Evolutionary conservation across 2,797 vertebrate species (phyloP).

Genomic region (Protonibea diacanthus): DNA sequence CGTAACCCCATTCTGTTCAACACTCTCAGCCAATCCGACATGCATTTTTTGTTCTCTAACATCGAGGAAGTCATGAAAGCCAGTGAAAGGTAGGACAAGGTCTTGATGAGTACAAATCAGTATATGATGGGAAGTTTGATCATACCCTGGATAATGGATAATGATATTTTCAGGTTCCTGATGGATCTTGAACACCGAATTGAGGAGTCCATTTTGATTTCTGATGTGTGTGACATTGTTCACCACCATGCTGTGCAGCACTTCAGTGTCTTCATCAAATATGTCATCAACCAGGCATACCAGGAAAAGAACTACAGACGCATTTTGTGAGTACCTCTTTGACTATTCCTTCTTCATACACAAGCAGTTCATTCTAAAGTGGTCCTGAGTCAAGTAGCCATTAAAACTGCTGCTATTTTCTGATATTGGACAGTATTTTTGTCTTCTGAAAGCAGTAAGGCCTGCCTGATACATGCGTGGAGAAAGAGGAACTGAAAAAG

Average conservation of each 20-base stretch:
- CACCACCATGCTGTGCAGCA: conserved; percentile 87
- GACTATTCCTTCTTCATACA: background rate
- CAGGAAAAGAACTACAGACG: conserved; percentile 96
- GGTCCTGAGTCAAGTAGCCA: too few species aligned
- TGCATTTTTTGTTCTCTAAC: conserved; percentile 98
- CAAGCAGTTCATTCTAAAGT: background rate
- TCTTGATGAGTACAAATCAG: background rate
- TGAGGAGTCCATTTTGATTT: conserved; percentile 93
- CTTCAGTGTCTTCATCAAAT: conserved; percentile 94
- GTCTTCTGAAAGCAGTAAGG: background rate
- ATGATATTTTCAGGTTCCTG: conserved; percentile 86
- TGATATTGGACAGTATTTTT: background rate
- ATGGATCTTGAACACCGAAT: conserved; percentile 95
- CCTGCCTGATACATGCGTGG: background rate
- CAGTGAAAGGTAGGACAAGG: conserved; percentile 89
- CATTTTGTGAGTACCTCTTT: conserved; percentile 90
- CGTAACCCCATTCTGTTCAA: conserved; percentile 89
- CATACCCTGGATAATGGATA: background rate
- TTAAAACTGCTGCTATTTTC: background rate
- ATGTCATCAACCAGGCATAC: conserved; percentile 97
- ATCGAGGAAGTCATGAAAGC: conserved; percentile 95
- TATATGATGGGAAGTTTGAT: background rate
- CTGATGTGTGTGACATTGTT: conserved; percentile 96
- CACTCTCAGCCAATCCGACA: conserved; percentile 93
- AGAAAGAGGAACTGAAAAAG: conserved; percentile 8